phyloP scores from a whole-genome alignment of 2,888 invertebrate species.

The Ennomos quercinarius region DNA sequence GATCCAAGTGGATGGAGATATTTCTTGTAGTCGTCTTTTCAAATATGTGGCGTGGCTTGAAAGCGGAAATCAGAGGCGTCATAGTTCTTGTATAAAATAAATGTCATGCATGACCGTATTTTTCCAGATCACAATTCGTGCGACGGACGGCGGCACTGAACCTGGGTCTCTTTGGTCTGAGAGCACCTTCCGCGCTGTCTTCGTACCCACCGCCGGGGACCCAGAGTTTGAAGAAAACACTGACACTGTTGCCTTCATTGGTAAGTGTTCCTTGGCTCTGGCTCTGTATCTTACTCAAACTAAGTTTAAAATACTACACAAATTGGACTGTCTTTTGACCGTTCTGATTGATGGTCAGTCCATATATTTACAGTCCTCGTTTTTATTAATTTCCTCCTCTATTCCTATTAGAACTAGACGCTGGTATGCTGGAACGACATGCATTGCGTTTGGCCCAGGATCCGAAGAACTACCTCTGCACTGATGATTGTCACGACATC shows the following conservation, averaged over 20 bases:
- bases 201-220: slow-evolving; percentile 76
- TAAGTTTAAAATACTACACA: too few relatives aligned
- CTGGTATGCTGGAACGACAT: slow-evolving; percentile 63
- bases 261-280: slow-evolving; percentile 46
- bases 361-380: too few relatives aligned
- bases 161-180: slow-evolving; percentile 55
- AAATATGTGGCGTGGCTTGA: too few relatives aligned
- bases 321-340: not conserved
- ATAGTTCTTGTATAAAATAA: too few relatives aligned
- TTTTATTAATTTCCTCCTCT: too few relatives aligned
- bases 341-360: not conserved
- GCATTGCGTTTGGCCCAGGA: slow-evolving; percentile 69
- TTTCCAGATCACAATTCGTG: slow-evolving; percentile 74
- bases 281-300: too few relatives aligned
- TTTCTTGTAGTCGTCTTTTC: too few relatives aligned
- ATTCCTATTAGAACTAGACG: slow-evolving; percentile 62
- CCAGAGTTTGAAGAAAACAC: slow-evolving; percentile 65
- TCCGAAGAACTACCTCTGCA: slow-evolving; percentile 75
- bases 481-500: slow-evolving; percentile 64
- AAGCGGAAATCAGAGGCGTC: too few relatives aligned
- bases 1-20: too few relatives aligned
- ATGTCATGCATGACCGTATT: too few relatives aligned
- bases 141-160: slow-evolving; percentile 77
- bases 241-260: slow-evolving; percentile 63
- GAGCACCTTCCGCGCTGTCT: slow-evolving; percentile 63